A percentile compares a stretch with the other conserved stretches of the same genome.
phyloP scores from a whole-genome alignment of 2,888 invertebrate genomes.

The Archips crataeganus region DNA sequence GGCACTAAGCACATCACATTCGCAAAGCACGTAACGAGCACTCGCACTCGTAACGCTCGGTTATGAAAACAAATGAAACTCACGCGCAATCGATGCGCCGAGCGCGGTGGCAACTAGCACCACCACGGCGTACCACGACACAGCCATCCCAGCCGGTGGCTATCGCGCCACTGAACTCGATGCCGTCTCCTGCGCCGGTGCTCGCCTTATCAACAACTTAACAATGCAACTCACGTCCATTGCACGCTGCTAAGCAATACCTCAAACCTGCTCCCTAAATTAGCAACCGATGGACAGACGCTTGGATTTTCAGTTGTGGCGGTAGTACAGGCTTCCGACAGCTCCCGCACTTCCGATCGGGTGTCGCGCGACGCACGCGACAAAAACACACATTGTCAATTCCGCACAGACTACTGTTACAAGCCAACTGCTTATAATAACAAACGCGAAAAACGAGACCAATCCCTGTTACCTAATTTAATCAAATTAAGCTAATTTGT shows the following conservation, averaged over 20 bases:
- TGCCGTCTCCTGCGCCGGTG: slow-evolving; percentile 3
- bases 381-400: slow-evolving; percentile 44
- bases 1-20: slow-evolving; percentile 5
- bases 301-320: slow-evolving; percentile 17
- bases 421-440: not conserved
- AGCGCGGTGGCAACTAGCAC: slow-evolving; percentile 74
- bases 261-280: not conserved
- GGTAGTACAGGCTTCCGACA: slow-evolving; percentile 69
- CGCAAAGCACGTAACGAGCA: slow-evolving; percentile 22
- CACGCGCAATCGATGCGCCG: slow-evolving; percentile 78
- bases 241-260: not conserved
- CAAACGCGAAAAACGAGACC: too few relatives aligned
- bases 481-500: too few relatives aligned
- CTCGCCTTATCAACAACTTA: slow-evolving; percentile 18
- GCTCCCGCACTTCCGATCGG: slow-evolving; percentile 67
- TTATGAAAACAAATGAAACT: slow-evolving; percentile 55
- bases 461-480: too few relatives aligned
- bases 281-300: not conserved
- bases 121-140: slow-evolving; percentile 71
- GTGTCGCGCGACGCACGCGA: slow-evolving; percentile 60
- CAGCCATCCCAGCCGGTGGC: slow-evolving; percentile 74
- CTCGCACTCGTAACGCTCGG: slow-evolving; percentile 10
- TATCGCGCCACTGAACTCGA: slow-evolving; percentile 71
- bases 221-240: slow-evolving; percentile 3
- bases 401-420: not conserved